Percentiles rank a stretch among this genome's conserved stretches.
These are phyloP conservation scores for Archegozetes longisetosus DNA, from an alignment of 1,140 invertebrate genomes.

Conservation along the genomic window DNA sequence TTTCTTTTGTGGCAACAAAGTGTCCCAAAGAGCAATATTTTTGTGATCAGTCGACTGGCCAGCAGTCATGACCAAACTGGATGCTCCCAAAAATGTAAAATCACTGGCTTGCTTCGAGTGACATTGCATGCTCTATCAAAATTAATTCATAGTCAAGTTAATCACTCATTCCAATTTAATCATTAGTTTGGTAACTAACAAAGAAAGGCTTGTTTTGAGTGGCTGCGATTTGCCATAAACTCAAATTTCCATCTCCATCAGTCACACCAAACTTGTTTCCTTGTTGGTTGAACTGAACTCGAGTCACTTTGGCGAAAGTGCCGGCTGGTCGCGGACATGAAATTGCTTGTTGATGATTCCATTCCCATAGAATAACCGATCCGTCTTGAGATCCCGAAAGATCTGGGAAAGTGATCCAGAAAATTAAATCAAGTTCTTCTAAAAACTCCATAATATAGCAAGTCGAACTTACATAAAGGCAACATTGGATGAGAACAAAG, in stretches of 20 bases:
- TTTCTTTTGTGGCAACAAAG: slow-evolving; percentile 83
- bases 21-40: slow-evolving; percentile 98
- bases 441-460: neutral
- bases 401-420: slow-evolving; percentile 40
- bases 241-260: slow-evolving; percentile 55
- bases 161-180: slow-evolving; percentile 10
- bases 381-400: slow-evolving; percentile 92
- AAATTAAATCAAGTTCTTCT: slow-evolving; percentile 9
- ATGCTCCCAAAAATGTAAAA: slow-evolving; percentile 93
- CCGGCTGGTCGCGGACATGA: slow-evolving; percentile 73
- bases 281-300: slow-evolving; percentile 83
- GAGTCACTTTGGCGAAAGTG: slow-evolving; percentile 86
- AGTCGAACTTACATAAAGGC: slow-evolving; percentile 65
- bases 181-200: slow-evolving; percentile 44
- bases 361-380: slow-evolving; percentile 93
- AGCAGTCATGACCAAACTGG: slow-evolving; percentile 90
- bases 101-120: slow-evolving; percentile 94
- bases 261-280: slow-evolving; percentile 97
- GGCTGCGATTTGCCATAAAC: slow-evolving; percentile 67
- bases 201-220: slow-evolving; percentile 78
- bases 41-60: slow-evolving; percentile 90
- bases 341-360: slow-evolving; percentile 78
- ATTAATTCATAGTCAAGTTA: slow-evolving; percentile 12
- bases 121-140: slow-evolving; percentile 79
- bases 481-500: slow-evolving; percentile 86